These are phyloP conservation scores for Chlamydotis undulata DNA, from an alignment of 2,113 vertebrate genomes.

Conservation along the genomic window DNA sequence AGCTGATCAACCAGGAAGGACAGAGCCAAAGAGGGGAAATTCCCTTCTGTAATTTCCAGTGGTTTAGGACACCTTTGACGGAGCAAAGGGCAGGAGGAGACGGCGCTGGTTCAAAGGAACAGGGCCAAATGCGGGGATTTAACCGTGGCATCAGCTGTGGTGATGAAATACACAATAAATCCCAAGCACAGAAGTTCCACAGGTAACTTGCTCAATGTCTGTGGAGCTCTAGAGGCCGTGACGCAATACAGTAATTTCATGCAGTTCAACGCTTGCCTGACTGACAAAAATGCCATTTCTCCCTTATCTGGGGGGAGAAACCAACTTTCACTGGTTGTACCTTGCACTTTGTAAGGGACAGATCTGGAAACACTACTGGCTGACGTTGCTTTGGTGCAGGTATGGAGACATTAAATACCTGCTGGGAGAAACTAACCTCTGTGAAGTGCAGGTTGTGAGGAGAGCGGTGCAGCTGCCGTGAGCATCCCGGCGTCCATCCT, in stretches of 20 bases:
- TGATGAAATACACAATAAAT: not conserved
- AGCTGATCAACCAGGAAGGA: conserved; percentile 12
- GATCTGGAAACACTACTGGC: not conserved
- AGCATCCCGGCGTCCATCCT: not conserved
- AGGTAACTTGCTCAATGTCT: not conserved
- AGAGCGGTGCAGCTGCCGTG: not conserved
- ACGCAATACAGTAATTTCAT: not conserved
- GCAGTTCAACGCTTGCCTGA: not conserved
- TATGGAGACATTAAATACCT: not conserved
- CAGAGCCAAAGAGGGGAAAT: not conserved
- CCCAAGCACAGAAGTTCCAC: not conserved
- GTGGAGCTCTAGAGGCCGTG: not conserved
- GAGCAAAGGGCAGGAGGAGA: not conserved
- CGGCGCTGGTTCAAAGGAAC: not conserved
- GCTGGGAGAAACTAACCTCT: not conserved
- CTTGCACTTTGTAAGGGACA: not conserved
- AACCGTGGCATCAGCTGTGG: not conserved
- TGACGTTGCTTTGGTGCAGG: not conserved
- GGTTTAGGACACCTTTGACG: not conserved
- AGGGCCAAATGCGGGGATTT: not conserved
- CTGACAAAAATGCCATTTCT: not conserved
- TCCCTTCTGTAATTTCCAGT: conserved; percentile 27
- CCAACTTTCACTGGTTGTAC: not conserved
- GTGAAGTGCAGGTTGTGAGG: not conserved
- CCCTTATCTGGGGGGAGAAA: not conserved